Base-by-base conservation (phyloP, 2,888 invertebrate species). In the Eretmocerus hayati region DNA sequence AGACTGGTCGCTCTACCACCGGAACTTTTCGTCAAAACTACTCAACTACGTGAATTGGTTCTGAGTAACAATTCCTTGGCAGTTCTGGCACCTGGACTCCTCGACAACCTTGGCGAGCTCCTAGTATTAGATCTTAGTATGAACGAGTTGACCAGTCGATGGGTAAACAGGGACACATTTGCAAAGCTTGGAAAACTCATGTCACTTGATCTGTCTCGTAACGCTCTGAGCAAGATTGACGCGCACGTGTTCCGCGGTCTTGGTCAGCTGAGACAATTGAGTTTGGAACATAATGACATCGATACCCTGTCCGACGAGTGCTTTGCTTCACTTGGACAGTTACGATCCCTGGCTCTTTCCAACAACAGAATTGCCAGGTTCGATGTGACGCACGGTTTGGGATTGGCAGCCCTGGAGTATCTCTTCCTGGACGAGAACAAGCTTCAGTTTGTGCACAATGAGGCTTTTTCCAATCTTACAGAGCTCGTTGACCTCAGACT, bases 111-210 rank as follows among this genome's bases (percentile, higher is more conserved):
- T 53, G 82, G 83, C 62, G 83, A 86, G 64, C 71, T 89, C 50
- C 81, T 84, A 69, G 79, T 82, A 59, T 74, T 88, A 56, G 87
- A 88, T 69, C 73, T 88, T 62, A 84, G 85, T 38, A 75, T 76
- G 50, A 88, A 88, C 69, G 82, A 85, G 62, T 72, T 89, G 58
- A 83, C 83, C n/a, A 85, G 83, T 63, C 81, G 80, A 57, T 86
- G 85, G 83, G 81, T 88, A 42, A 85, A 84, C 59, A 77, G 84
- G 61, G 85, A 86, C 60, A 85, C 87, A 20, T 88, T 90, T 72
- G 79, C 83, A 20, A 84, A 83, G 52, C 74, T 89, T 41, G 81
- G 83, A 5, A 79, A 85, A 36, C 76, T 90, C 30, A 82, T 87
- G 48, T 80, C 86, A 48, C 75, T 90, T 51, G 86, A 88, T 71